These are phyloP conservation scores for Amaurobius ferox DNA, from an alignment of 2,888 invertebrate genomes.

Conservation along the genomic window DNA sequence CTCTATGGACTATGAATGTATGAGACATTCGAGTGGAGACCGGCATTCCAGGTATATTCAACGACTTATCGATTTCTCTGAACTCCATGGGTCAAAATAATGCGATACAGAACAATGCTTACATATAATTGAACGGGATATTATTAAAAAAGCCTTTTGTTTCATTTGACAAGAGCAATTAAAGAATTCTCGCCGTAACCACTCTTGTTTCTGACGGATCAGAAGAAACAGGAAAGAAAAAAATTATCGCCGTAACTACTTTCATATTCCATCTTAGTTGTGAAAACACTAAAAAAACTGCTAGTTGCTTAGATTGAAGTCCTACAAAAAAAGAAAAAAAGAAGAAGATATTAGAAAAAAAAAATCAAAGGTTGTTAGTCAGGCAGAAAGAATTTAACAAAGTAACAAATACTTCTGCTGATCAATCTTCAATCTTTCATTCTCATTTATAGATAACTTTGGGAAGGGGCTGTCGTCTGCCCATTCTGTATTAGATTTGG, in stretches of 20 bases:
- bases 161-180: too few species aligned
- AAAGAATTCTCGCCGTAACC: too few species aligned
- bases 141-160: too few species aligned
- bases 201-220: neutral
- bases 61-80: too few species aligned
- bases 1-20: too few species aligned
- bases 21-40: too few species aligned
- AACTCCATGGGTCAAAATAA: too few species aligned
- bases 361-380: neutral
- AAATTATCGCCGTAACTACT: neutral
- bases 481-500: conserved; percentile 13
- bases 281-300: neutral
- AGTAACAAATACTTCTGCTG: conserved; percentile 31
- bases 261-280: neutral
- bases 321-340: neutral
- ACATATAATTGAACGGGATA: too few species aligned
- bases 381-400: conserved; percentile 25
- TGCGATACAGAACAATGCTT: too few species aligned
- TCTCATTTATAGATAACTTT: conserved; percentile 29
- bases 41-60: too few species aligned
- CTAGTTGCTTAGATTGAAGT: neutral
- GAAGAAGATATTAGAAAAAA: neutral
- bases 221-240: neutral
- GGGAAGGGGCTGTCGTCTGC: conserved; percentile 33
- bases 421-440: conserved; percentile 30